A percentile compares a stretch with the other conserved stretches of the same genome.
Evolutionary conservation across 2,113 vertebrate genomes (phyloP).

Genomic region (Thunnus maccoyii): DNA sequence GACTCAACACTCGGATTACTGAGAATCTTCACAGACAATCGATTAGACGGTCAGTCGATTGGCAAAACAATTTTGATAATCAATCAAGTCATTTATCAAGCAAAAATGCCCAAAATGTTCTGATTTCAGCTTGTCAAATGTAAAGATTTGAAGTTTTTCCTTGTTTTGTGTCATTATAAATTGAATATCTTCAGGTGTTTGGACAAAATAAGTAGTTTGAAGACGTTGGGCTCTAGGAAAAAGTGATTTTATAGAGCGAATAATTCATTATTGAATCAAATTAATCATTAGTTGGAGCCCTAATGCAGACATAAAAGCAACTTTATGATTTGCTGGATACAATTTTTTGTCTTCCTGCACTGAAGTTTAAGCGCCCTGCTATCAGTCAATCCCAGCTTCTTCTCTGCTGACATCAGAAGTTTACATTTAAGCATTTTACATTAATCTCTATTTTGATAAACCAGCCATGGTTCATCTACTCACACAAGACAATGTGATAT

Average conservation of each 20-base stretch:
- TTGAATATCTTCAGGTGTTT: background rate
- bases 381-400: constrained; percentile 7
- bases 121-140: background rate
- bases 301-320: background rate
- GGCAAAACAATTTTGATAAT: constrained; percentile 1
- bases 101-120: background rate
- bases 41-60: background rate
- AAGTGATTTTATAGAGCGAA: background rate
- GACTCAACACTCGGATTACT: no score
- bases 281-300: background rate
- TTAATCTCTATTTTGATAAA: constrained; percentile 40
- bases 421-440: constrained; percentile 19
- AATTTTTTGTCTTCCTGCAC: background rate
- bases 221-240: no score
- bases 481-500: constrained; percentile 25
- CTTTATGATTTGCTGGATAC: background rate
- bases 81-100: background rate
- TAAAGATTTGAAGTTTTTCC: no score
- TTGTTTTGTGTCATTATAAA: no score
- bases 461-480: background rate
- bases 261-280: background rate
- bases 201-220: background rate
- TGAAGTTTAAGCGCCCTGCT: background rate
- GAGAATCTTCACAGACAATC: no score
- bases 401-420: constrained; percentile 22